These are phyloP conservation scores for Tokudaia muenninki DNA, from an alignment of 2,797 vertebrate species.

Conservation along the genomic window DNA sequence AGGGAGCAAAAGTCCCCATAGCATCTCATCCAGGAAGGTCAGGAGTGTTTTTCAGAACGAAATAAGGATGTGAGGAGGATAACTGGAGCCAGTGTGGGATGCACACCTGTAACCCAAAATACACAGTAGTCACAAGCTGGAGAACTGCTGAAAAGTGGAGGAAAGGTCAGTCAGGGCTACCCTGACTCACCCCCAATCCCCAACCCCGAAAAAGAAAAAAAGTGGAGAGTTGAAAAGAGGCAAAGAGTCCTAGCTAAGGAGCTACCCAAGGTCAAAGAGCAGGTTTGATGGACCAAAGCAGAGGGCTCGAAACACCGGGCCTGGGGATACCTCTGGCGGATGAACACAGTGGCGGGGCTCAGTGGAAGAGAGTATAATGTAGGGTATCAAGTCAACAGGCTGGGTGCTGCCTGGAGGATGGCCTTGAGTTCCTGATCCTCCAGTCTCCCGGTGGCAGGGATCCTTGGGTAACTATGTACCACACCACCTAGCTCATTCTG, in stretches of 20 bases:
- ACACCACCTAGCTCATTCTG: background rate
- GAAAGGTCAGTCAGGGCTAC: background rate
- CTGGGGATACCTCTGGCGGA: background rate
- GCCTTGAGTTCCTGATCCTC: background rate
- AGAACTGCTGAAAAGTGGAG: background rate
- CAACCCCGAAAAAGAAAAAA: background rate
- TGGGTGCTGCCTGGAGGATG: background rate
- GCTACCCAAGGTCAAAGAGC: background rate
- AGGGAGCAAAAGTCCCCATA: rapidly evolving
- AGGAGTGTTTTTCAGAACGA: background rate
- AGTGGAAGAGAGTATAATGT: background rate
- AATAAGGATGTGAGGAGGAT: background rate
- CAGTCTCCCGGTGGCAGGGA: background rate
- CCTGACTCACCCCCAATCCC: background rate
- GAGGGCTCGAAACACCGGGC: background rate
- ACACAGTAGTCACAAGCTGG: background rate
- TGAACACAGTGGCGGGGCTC: background rate
- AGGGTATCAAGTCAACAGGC: background rate
- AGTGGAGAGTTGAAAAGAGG: background rate
- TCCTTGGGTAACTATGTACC: background rate
- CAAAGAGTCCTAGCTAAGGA: background rate
- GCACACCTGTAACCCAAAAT: background rate
- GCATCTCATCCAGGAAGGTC: background rate
- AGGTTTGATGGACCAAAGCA: background rate
- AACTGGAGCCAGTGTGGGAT: background rate